Evolutionary conservation across 2,888 invertebrate species (phyloP).

Genomic region (Craniophora ligustri): DNA sequence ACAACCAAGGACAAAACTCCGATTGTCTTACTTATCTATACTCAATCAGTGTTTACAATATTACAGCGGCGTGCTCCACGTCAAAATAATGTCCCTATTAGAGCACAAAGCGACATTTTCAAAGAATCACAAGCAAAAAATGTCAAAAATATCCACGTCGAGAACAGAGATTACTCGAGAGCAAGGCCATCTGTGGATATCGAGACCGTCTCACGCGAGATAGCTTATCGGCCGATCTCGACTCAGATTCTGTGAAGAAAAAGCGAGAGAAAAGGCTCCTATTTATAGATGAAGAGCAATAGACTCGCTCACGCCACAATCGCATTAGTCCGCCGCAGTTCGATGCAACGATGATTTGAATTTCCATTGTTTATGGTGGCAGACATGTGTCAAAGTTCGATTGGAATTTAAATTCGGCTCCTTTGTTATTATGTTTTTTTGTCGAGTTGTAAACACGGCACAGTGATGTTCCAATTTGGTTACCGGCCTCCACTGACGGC

Average conservation of each 20-base stretch:
- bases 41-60: conserved; percentile 87
- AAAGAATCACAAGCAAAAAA: conserved; percentile 85
- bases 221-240: conserved; percentile 85
- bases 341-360: conserved; percentile 86
- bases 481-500: conserved; percentile 78
- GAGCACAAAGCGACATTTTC: conserved; percentile 83
- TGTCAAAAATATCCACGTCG: conserved; percentile 81
- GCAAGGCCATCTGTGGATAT: conserved; percentile 88
- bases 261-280: conserved; percentile 87
- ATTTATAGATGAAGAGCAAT: conserved; percentile 85
- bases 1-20: conserved; percentile 69
- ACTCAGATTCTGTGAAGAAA: conserved; percentile 86
- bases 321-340: conserved; percentile 80
- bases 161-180: conserved; percentile 80
- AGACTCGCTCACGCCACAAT: conserved; percentile 82
- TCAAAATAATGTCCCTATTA: conserved; percentile 89
- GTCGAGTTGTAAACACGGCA: conserved; percentile 87
- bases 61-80: conserved; percentile 81
- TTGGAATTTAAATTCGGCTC: conserved; percentile 88
- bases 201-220: conserved; percentile 87
- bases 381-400: conserved; percentile 89
- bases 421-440: conserved; percentile 86
- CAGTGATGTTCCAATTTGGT: conserved; percentile 88
- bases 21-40: conserved; percentile 86
- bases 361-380: conserved; percentile 89